phyloP scores from a whole-genome alignment of 2,113 vertebrate species.

The Crocuta crocuta region DNA sequence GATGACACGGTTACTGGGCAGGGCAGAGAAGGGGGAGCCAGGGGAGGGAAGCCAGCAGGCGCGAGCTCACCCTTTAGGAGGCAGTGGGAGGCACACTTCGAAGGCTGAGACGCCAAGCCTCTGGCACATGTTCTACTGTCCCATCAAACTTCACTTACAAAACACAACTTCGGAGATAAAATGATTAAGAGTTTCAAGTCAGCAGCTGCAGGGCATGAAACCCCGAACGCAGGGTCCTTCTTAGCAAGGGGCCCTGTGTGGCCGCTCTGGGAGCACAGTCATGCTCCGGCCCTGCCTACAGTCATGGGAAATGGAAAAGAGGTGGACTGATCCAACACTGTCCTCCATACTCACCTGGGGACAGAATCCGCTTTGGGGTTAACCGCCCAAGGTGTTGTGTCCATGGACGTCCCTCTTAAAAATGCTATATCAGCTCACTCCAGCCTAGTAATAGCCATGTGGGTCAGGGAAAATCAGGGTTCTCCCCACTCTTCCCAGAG shows the following conservation, averaged over 20 bases:
- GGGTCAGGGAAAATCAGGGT: not conserved
- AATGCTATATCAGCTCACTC: not conserved
- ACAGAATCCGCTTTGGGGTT: no score
- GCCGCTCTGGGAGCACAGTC: not conserved
- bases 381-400: rapidly evolving
- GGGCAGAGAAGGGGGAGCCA: not conserved
- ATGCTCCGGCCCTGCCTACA: no score
- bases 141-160: not conserved
- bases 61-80: no score
- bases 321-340: not conserved
- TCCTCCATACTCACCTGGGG: not conserved
- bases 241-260: not conserved
- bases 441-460: not conserved
- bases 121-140: not conserved
- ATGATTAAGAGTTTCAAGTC: not conserved
- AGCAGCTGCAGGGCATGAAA: not conserved
- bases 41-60: not conserved
- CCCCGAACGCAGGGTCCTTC: not conserved
- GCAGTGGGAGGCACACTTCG: rapidly evolving
- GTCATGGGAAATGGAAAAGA: not conserved
- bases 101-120: not conserved
- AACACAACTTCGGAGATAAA: not conserved
- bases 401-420: not conserved
- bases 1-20: no score
- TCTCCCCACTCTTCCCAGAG: not conserved